phyloP scores from a whole-genome alignment of 64 coral and sea anemone species.

The Stichodactyla helianthus region DNA sequence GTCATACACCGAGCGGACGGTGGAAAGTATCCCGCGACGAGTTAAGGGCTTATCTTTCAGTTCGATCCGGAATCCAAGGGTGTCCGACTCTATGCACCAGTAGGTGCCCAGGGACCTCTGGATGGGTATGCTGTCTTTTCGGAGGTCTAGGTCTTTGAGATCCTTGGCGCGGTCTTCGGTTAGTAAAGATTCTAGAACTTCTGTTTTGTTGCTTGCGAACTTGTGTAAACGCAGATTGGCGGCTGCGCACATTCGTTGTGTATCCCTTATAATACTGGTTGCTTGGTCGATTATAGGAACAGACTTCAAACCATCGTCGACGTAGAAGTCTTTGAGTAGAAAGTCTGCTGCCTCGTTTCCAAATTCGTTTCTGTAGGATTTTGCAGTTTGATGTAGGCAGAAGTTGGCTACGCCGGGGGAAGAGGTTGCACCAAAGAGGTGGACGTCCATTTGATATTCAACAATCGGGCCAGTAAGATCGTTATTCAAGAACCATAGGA shows the following conservation, averaged over 20 bases:
- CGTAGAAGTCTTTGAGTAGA: conserved; percentile 41
- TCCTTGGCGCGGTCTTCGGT: conserved; percentile 39
- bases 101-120: conserved; percentile 54
- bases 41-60: conserved; percentile 37
- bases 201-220: conserved; percentile 37
- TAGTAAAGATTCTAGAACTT: conserved; percentile 22
- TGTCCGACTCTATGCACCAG: conserved; percentile 52
- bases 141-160: conserved; percentile 43
- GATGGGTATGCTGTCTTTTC: conserved; percentile 16
- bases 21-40: conserved; percentile 28
- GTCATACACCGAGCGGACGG: conserved; percentile 26
- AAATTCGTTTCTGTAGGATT: conserved; percentile 28
- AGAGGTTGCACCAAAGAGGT: background rate
- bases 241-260: conserved; percentile 36
- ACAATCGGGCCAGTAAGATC: conserved; percentile 1
- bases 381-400: conserved; percentile 41
- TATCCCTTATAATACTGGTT: background rate
- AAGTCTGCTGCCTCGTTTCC: conserved; percentile 42
- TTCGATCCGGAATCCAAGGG: conserved; percentile 40
- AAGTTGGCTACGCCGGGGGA: conserved; percentile 22
- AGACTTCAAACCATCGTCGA: conserved; percentile 49
- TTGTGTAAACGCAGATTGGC: conserved; percentile 35
- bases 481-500: conserved; percentile 38
- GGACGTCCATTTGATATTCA: conserved; percentile 18
- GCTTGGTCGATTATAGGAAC: conserved; percentile 14